A percentile compares a stretch with the other conserved stretches of the same genome.
Conservation (phyloP, 1,140 invertebrate genomes). For the Hylaeus anthracinus region DNA sequence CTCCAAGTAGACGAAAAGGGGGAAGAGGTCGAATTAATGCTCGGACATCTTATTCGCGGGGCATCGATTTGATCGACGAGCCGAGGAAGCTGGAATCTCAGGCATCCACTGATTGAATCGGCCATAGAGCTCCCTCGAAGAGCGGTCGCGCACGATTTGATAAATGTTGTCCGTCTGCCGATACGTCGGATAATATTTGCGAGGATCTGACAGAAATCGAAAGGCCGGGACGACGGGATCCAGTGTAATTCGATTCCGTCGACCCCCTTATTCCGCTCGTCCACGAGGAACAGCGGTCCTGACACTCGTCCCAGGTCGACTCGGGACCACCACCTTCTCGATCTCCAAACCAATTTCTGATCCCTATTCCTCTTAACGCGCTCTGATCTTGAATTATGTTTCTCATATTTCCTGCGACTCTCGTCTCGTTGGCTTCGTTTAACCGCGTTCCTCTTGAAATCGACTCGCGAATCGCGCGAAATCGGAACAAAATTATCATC, state of each 20-base stretch:
- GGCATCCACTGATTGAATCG: slow-evolving; percentile 79
- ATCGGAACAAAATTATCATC: too few species aligned
- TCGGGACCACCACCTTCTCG: slow-evolving; percentile 23
- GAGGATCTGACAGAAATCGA: slow-evolving; percentile 59
- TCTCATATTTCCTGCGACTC: slow-evolving; percentile 48
- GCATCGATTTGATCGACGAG: slow-evolving; percentile 65
- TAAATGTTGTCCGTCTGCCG: slow-evolving; percentile 75
- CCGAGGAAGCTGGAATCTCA: slow-evolving; percentile 67
- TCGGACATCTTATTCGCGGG: slow-evolving; percentile 74
- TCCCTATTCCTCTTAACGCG: background rate
- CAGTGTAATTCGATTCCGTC: slow-evolving; percentile 62
- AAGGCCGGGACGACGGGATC: slow-evolving; percentile 45
- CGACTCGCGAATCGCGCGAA: too few species aligned
- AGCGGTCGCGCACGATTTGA: slow-evolving; percentile 66
- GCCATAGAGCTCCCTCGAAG: slow-evolving; percentile 28
- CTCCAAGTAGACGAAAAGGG: too few species aligned
- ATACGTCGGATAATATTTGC: slow-evolving; percentile 78
- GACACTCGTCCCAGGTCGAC: slow-evolving; percentile 43
- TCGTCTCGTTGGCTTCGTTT: slow-evolving; percentile 28
- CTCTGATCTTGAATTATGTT: slow-evolving; percentile 52
- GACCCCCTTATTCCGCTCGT: slow-evolving; percentile 32
- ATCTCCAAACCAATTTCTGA: slow-evolving; percentile 44
- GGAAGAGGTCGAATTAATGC: slow-evolving; percentile 64
- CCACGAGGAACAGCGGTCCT: slow-evolving; percentile 40
- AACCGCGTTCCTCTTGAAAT: background rate